A percentile compares a stretch with the other conserved stretches of the same genome.
Conservation (phyloP, 2,113 vertebrate genomes). For the Mesitornis unicolor region DNA sequence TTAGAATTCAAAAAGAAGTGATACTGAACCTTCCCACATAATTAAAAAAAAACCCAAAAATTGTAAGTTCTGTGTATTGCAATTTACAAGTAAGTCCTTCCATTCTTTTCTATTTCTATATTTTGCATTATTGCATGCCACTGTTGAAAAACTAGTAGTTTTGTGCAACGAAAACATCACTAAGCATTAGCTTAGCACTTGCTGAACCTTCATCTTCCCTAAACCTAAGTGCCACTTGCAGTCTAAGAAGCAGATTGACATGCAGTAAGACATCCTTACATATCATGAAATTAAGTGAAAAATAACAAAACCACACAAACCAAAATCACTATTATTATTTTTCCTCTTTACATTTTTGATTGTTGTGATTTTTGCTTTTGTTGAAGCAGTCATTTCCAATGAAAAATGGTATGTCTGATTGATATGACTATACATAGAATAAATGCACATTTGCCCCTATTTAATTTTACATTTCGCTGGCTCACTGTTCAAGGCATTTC, state of each 20-base stretch:
- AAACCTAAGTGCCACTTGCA: neutral
- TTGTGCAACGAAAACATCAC: neutral
- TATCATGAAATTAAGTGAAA: neutral
- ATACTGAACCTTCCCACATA: conserved; percentile 10
- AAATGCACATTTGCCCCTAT: neutral
- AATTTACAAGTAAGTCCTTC: conserved; percentile 16
- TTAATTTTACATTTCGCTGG: conserved; percentile 8
- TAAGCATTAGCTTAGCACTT: neutral
- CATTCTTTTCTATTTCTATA: neutral
- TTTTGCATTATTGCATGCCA: neutral
- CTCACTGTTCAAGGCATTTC: neutral
- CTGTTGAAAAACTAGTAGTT: neutral
- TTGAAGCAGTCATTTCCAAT: neutral
- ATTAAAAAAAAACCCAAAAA: conserved; percentile 25
- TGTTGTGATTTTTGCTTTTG: neutral
- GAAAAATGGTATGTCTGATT: neutral
- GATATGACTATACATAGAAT: neutral
- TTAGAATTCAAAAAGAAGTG: neutral
- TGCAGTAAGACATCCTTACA: neutral
- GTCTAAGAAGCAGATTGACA: neutral
- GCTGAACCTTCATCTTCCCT: neutral
- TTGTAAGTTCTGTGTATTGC: neutral
- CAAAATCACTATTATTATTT: neutral
- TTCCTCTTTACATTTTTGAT: neutral
- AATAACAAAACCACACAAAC: neutral